phyloP scores from a whole-genome alignment of 2,888 invertebrate species.

The Unio pictorum region DNA sequence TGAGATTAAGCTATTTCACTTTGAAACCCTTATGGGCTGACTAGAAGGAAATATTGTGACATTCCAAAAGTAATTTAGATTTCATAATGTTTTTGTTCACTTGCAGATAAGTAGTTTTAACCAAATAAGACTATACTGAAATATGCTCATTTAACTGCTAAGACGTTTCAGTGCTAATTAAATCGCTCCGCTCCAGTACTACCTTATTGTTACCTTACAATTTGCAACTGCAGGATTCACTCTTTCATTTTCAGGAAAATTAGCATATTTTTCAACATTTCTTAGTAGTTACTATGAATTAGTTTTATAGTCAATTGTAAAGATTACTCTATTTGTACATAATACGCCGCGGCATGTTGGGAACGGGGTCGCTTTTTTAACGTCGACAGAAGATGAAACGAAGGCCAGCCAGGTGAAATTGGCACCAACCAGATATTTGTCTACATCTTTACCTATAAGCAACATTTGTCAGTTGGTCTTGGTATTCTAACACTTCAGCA shows the following conservation, averaged over 20 bases:
- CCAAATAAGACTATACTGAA: too few species aligned
- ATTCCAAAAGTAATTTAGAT: too few species aligned
- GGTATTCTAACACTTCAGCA: too few species aligned
- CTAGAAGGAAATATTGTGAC: too few species aligned
- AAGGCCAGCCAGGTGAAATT: slow-evolving; percentile 21
- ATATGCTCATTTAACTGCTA: too few species aligned
- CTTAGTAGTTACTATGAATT: slow-evolving; percentile 25
- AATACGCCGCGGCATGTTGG: slow-evolving; percentile 10
- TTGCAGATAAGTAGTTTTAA: too few species aligned
- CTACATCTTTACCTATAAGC: slow-evolving; percentile 2
- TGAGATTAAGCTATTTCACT: too few species aligned
- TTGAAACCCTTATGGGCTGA: too few species aligned
- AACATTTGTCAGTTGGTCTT: too few species aligned
- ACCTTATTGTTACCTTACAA: slow-evolving; percentile 17
- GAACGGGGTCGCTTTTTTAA: slow-evolving; percentile 9
- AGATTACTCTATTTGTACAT: slow-evolving; percentile 17
- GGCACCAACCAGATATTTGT: slow-evolving; percentile 13
- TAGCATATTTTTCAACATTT: slow-evolving; percentile 33
- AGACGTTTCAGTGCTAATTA: slow-evolving; percentile 17
- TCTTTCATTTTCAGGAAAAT: slow-evolving; percentile 29
- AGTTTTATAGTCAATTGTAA: slow-evolving; percentile 25
- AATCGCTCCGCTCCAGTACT: slow-evolving; percentile 5
- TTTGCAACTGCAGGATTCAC: slow-evolving; percentile 34
- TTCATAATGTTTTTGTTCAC: too few species aligned
- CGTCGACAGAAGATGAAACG: slow-evolving; percentile 18